phyloP scores from a whole-genome alignment of 2,113 vertebrate species.

The Oncorhynchus keta region DNA sequence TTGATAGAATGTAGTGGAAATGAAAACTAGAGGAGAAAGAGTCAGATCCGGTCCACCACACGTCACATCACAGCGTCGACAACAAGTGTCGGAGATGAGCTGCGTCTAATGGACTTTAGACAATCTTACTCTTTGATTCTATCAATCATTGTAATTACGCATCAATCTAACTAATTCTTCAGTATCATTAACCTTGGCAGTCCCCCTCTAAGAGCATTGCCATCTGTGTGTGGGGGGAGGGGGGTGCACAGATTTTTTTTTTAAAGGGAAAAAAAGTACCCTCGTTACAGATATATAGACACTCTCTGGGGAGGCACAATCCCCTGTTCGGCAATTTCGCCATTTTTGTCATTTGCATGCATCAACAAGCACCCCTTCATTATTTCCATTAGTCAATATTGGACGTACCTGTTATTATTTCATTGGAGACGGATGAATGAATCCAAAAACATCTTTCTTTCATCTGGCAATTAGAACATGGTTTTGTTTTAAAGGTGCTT shows the following conservation, averaged over 20 bases:
- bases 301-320: constrained; percentile 55
- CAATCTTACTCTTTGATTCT: constrained; percentile 45
- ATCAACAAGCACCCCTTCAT: constrained; percentile 47
- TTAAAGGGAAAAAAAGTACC: not conserved
- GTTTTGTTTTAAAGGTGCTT: not conserved
- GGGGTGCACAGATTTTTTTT: too few species aligned
- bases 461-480: constrained; percentile 2
- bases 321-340: constrained; percentile 17
- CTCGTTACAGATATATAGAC: not conserved
- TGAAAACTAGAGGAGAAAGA: not conserved
- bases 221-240: constrained; percentile 59
- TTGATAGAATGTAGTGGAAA: too few species aligned
- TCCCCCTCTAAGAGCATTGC: constrained; percentile 62
- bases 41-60: not conserved
- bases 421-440: constrained; percentile 53
- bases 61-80: not conserved
- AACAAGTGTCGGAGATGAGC: constrained; percentile 38
- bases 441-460: constrained; percentile 29
- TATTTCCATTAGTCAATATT: constrained; percentile 56
- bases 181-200: constrained; percentile 79
- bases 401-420: constrained; percentile 39
- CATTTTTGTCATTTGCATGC: constrained; percentile 49
- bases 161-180: constrained; percentile 74
- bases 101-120: constrained; percentile 35
- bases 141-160: constrained; percentile 76